Evolutionary conservation across 2,888 invertebrate species (phyloP).

Genomic region (Philereme vetulata): DNA sequence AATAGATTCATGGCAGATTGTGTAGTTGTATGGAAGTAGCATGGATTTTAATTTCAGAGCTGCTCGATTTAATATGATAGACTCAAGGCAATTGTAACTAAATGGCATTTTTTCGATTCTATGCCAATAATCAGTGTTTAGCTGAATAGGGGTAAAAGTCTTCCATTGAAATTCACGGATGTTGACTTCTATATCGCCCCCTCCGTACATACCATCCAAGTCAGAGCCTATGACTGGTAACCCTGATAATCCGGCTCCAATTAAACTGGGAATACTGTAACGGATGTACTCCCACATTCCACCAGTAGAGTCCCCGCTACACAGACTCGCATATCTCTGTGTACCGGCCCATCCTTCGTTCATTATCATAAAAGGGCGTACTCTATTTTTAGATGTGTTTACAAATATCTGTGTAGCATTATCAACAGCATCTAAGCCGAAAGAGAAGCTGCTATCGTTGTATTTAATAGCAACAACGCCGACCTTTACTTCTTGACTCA

Average conservation of each 20-base stretch:
- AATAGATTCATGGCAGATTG: constrained; percentile 62
- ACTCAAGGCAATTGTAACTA: constrained; percentile 58
- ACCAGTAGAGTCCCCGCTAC: constrained; percentile 76
- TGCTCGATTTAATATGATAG: constrained; percentile 66
- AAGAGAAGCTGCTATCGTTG: constrained; percentile 73
- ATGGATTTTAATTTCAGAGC: constrained; percentile 75
- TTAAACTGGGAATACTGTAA: constrained; percentile 76
- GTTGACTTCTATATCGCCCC: constrained; percentile 62
- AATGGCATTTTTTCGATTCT: constrained; percentile 69
- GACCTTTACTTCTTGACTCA: constrained; percentile 63
- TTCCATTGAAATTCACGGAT: constrained; percentile 78
- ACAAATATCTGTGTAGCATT: constrained; percentile 63
- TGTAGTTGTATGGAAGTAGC: constrained; percentile 75
- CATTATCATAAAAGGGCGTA: constrained; percentile 69
- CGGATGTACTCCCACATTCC: constrained; percentile 78
- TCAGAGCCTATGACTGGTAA: constrained; percentile 72
- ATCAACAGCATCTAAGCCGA: constrained; percentile 69
- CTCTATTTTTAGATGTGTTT: constrained; percentile 47
- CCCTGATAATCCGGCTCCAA: constrained; percentile 74
- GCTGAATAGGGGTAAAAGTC: constrained; percentile 72
- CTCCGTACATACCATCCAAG: constrained; percentile 75
- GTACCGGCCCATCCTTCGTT: constrained; percentile 79
- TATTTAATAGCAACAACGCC: constrained; percentile 75
- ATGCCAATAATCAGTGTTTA: constrained; percentile 80
- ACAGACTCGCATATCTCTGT: constrained; percentile 71